Evolutionary conservation across 2,797 vertebrate species (phyloP).

Genomic region (Leucoraja ocellata): DNA sequence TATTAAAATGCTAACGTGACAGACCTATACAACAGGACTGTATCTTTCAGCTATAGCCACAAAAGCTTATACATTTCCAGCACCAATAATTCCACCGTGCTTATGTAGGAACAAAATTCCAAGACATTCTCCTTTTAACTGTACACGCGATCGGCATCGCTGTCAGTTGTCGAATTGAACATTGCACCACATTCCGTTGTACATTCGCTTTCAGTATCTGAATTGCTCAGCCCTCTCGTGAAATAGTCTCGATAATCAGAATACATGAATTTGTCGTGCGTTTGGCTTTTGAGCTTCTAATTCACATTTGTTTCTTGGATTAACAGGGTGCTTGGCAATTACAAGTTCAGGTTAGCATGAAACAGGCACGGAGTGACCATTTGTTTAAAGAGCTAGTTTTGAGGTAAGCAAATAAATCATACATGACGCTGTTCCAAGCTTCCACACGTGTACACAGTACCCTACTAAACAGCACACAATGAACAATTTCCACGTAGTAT

Average conservation of each 20-base stretch:
- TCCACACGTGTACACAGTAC: slow-evolving; percentile 1
- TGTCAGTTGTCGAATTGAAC: slow-evolving; percentile 34
- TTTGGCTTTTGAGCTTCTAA: slow-evolving; percentile 11
- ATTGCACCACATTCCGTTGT: slow-evolving; percentile 24
- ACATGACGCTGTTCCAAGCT: slow-evolving; percentile 22
- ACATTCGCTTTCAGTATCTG: slow-evolving; percentile 35
- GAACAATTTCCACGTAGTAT: neutral
- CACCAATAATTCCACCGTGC: neutral
- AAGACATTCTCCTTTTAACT: slow-evolving; percentile 5
- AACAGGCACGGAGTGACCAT: slow-evolving; percentile 28
- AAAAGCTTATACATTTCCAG: neutral
- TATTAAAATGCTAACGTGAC: slow-evolving; percentile 22
- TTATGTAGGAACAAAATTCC: slow-evolving; percentile 10
- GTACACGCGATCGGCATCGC: neutral
- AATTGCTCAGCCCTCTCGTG: neutral
- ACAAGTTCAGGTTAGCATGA: neutral
- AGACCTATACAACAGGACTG: neutral
- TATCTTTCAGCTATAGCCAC: slow-evolving; percentile 2
- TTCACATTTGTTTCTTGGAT: neutral
- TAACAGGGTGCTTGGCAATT: neutral
- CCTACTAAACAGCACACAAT: neutral
- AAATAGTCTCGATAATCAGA: neutral
- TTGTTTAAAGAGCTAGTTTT: neutral
- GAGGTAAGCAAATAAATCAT: slow-evolving; percentile 30
- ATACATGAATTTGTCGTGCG: neutral